Evolutionary conservation across 2,113 vertebrate genomes (phyloP), one percentile per base, ranked within the genome.

Genomic region (Cisticola juncidis): DNA sequence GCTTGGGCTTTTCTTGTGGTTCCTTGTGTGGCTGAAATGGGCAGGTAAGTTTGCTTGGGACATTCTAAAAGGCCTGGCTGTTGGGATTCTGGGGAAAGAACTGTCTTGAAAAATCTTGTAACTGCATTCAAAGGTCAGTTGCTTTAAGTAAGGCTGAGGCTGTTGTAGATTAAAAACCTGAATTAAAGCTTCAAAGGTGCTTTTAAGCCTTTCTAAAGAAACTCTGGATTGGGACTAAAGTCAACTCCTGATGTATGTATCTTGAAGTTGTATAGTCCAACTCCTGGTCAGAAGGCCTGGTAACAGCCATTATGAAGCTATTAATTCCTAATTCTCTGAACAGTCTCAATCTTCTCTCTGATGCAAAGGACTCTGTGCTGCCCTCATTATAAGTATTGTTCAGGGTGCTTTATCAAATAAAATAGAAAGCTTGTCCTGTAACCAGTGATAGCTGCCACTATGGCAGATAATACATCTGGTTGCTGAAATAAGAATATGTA

Each of bases 1-100:
- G 29, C 3, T 5, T 44, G 21, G 22, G 18, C 2, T 12, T 28
- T 38, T 16, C 1, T 50, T 16, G 2, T 5, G 14, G 54, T 0
- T 0, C 3, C 4, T 28, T 15, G 5, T 12, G 21, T 60, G 54
- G 29, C 12, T 64, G 47, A 45, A 35, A 10, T 1, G 7, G 48
- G 18, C 17, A 51, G 29, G n/a, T 58, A 16, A 17, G 14, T 66
- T 84, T 66, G 14, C 17, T 57, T 36, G 24, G 12, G 2, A 1
- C 3, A 8, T 13, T 4, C 16, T 36, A 10, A 36, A 21, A 20
- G 11, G 11, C 9, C 14, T 33, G 26, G 40, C 31, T 15, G 4
- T 5, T 1, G 4, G 12, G 12, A 24, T 60, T 12, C 12, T 25
- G 5, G 9, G 1, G 0, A 70, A 35, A 80, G 25, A 11, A 12